A percentile compares a stretch with the other conserved stretches of the same genome.
Conservation (phyloP, 2,888 invertebrate species). For the Leptinotarsa rubiginosa region DNA sequence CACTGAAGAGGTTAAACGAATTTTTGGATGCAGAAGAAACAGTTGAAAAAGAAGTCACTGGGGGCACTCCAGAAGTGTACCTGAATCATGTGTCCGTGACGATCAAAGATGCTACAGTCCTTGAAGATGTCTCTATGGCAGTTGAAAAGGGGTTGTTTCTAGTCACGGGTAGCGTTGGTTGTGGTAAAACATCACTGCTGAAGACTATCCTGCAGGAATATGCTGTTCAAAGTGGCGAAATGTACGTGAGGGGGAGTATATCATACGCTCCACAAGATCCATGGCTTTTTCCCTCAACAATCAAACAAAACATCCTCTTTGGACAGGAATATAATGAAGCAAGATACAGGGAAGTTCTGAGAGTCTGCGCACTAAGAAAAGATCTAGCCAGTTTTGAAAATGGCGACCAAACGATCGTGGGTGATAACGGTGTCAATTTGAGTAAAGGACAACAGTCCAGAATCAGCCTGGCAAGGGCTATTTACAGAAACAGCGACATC, state of each 20-base stretch:
- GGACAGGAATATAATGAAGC: conserved; percentile 58
- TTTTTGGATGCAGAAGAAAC: conserved; percentile 45
- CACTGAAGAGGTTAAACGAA: conserved; percentile 47
- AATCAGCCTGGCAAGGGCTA: conserved; percentile 57
- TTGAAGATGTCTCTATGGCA: conserved; percentile 65
- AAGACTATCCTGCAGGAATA: conserved; percentile 56
- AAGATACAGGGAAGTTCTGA: conserved; percentile 61
- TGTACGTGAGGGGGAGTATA: conserved; percentile 50
- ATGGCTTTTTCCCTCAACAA: conserved; percentile 58
- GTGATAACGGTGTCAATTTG: conserved; percentile 73
- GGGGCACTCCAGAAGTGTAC: conserved; percentile 32
- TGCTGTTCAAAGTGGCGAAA: conserved; percentile 44
- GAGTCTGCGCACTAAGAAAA: conserved; percentile 66
- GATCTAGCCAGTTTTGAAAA: conserved; percentile 66
- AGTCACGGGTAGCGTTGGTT: conserved; percentile 72
- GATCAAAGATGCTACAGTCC: conserved; percentile 56
- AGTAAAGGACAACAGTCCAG: conserved; percentile 71
- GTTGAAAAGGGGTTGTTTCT: conserved; percentile 66
- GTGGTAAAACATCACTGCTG: conserved; percentile 57
- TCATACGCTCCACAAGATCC: conserved; percentile 59
- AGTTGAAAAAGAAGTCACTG: neutral
- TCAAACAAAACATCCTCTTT: conserved; percentile 61
- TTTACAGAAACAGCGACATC: conserved; percentile 57
- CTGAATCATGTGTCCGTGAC: conserved; percentile 48
- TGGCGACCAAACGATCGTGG: conserved; percentile 69